These are phyloP conservation scores for Tenrec ecaudatus DNA, from an alignment of 2,113 vertebrate genomes.

Conservation along the genomic window DNA sequence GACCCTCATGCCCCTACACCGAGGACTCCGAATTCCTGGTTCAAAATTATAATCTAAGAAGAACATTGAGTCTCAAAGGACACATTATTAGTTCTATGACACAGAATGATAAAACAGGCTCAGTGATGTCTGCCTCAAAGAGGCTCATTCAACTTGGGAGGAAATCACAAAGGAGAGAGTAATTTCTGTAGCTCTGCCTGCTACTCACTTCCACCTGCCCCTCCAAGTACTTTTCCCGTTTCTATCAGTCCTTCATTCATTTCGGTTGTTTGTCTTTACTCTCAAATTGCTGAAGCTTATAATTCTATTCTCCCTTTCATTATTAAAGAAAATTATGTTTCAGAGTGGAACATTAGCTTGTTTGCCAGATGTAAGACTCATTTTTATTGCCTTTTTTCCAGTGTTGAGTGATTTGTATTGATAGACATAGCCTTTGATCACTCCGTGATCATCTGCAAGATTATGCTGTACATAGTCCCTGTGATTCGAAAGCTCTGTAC, in stretches of 20 bases:
- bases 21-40: not conserved
- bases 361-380: not conserved
- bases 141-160: not conserved
- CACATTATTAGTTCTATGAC: not conserved
- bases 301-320: too few relatives aligned
- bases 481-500: not conserved
- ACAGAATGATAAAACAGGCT: not conserved
- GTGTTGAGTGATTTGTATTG: not conserved
- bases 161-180: not conserved
- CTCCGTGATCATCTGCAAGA: not conserved
- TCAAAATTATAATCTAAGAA: not conserved
- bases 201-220: not conserved
- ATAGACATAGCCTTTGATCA: not conserved
- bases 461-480: not conserved
- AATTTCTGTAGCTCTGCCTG: not conserved
- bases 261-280: slow-evolving; percentile 45
- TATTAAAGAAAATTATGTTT: not conserved
- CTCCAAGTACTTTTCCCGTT: slow-evolving; percentile 63
- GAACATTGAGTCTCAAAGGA: not conserved
- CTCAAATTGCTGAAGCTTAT: slow-evolving; percentile 22
- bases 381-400: not conserved
- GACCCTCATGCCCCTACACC: not conserved
- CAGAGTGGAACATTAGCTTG: not conserved
- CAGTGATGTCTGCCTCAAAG: not conserved
- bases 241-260: slow-evolving; percentile 59